These are phyloP conservation scores for Podarcis raffonei DNA, from an alignment of 2,113 vertebrate species.

Conservation along the genomic window DNA sequence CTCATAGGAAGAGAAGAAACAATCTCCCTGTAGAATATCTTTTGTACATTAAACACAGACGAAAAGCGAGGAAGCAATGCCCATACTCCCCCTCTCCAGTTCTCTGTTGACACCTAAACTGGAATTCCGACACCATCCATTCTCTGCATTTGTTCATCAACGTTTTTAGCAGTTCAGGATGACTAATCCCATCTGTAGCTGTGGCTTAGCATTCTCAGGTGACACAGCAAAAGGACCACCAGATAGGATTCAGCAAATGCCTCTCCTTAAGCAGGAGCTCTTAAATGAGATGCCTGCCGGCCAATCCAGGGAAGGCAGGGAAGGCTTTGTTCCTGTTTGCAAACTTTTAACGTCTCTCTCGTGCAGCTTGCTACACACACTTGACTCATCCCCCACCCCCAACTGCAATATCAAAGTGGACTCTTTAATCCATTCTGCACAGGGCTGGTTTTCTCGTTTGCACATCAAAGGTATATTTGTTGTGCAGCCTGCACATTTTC, in stretches of 20 bases:
- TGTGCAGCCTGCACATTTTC: not conserved
- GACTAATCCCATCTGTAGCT: slow-evolving; percentile 34
- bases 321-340: not conserved
- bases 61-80: not conserved
- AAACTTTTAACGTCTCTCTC: not conserved
- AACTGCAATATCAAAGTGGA: not conserved
- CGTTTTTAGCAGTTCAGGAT: slow-evolving; percentile 31
- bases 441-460: not conserved
- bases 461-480: not conserved
- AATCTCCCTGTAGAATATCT: not conserved
- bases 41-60: not conserved
- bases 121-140: slow-evolving; percentile 19
- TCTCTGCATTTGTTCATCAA: not conserved
- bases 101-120: not conserved
- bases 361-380: not conserved
- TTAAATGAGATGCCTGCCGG: slow-evolving; percentile 1
- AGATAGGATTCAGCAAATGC: not conserved
- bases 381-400: no score
- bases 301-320: not conserved
- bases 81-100: not conserved
- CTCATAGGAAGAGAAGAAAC: not conserved
- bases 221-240: slow-evolving; percentile 22
- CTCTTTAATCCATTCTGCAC: not conserved
- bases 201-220: slow-evolving; percentile 13
- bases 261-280: not conserved